Conservation (phyloP, 2,797 vertebrate species). For the Rousettus madagascariensis region DNA sequence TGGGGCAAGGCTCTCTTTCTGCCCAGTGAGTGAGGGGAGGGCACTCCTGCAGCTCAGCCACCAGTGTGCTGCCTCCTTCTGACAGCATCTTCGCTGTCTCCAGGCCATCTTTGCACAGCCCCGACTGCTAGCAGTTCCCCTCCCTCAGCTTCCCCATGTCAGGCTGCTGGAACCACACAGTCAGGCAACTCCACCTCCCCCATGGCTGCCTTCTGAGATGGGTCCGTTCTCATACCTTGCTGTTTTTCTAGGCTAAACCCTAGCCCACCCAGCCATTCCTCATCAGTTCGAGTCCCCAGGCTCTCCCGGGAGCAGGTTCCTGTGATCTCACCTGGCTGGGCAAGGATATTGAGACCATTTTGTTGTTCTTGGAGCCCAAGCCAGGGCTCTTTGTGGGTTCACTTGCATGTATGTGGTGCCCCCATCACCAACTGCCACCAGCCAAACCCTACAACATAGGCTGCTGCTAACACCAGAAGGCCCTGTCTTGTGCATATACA, state of each 20-base stretch:
- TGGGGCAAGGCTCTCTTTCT: neutral
- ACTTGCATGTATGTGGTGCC: neutral
- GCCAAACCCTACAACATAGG: neutral
- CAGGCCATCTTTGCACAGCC: neutral
- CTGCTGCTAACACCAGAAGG: neutral
- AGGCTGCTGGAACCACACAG: neutral
- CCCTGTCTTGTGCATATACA: neutral
- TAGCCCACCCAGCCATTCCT: too few species aligned
- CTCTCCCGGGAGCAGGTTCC: neutral
- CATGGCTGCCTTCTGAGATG: neutral
- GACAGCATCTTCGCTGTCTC: fast-evolving
- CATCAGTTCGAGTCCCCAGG: neutral
- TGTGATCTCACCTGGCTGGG: neutral
- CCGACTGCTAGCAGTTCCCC: fast-evolving
- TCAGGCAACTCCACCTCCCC: neutral
- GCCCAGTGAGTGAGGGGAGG: neutral
- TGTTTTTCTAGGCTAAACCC: neutral
- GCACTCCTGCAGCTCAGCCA: neutral
- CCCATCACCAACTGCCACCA: neutral
- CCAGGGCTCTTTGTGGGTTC: neutral
- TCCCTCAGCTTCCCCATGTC: neutral
- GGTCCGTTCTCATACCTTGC: neutral
- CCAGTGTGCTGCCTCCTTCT: too few species aligned
- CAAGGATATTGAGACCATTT: neutral
- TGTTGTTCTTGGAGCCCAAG: neutral